Base-by-base conservation (phyloP, 2,797 vertebrate genomes). In the Betta splendens region DNA sequence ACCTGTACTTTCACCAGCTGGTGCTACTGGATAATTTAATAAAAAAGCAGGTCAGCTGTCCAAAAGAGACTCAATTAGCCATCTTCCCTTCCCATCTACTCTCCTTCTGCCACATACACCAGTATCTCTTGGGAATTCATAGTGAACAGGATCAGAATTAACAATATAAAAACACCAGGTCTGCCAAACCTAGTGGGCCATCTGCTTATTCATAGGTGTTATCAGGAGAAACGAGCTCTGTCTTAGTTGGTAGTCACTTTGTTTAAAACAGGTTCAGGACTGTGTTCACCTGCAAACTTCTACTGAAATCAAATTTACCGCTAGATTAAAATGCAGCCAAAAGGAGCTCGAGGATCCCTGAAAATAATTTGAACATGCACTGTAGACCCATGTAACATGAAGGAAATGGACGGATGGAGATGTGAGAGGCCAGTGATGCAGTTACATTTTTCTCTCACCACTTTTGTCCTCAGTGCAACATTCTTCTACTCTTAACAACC, bases 161-260 rank as follows among this genome's bases (percentile, higher is more conserved):
- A n/a, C 5, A 17, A 22, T 10, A 20, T 15, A 42, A 42, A 35
- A 33, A 15, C 33, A 16, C 5, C 57, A 13, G 2, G n/a, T 38
- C 50, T 47, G 26, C 18, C 7, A 28, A 64, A 20, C 21, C 36
- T 16, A 12, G 1, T 11, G 33, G n/a, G 26, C 68, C 74, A 68
- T 68, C 70, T 64, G 59, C 26, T 47, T 37, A 22, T 56, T 36
- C 8, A 20, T 3, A 31, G 36, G 26, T 48, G 32, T 44, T 35
- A 44, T 46, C 18, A 40, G 26, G 18, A 35, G 28, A 52, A 39
- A 68, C 68, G 50, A 52, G 47, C 59, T 51, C 40, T 36, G 29
- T 40, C 25, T 43, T 77, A 50, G 15, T 18, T n/a, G 7, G 25
- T 9, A 38, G 5, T 28, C 18, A n/a, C 32, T 5, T 44, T 51